Percentiles rank a stretch among this genome's conserved stretches.
phyloP scores from a whole-genome alignment of 2,888 invertebrate genomes.

The Drosophila pseudotakahashii region DNA sequence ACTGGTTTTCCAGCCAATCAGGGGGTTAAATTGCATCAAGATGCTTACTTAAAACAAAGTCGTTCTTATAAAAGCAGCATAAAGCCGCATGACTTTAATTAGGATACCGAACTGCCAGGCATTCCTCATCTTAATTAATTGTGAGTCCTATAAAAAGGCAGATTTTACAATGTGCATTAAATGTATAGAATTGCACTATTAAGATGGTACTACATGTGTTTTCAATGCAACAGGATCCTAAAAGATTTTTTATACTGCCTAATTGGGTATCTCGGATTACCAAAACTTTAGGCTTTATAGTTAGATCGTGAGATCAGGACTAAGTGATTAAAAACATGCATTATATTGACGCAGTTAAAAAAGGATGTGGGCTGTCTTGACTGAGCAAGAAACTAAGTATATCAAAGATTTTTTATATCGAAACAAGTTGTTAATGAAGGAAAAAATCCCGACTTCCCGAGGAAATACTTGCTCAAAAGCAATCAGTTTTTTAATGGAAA shows the following conservation, averaged over 20 bases:
- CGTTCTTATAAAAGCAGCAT: slow-evolving; percentile 12
- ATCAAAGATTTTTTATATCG: not conserved
- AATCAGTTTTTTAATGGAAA: slow-evolving; percentile 41
- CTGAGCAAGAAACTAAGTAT: slow-evolving; percentile 1
- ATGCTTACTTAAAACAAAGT: slow-evolving; percentile 38
- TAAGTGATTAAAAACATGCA: not conserved
- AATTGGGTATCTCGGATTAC: slow-evolving; percentile 9
- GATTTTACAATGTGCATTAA: slow-evolving; percentile 2
- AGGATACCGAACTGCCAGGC: not conserved
- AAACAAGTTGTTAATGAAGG: slow-evolving; percentile 13
- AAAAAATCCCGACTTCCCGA: slow-evolving; percentile 33
- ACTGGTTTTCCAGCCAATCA: slow-evolving; percentile 33
- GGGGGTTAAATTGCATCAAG: slow-evolving; percentile 38
- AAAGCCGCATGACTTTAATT: slow-evolving; percentile 13
- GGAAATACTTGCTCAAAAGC: slow-evolving; percentile 29
- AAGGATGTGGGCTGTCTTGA: slow-evolving; percentile 10
- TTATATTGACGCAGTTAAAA: not conserved
- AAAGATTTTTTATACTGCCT: not conserved
- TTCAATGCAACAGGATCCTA: slow-evolving; percentile 3
- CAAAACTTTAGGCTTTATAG: not conserved
- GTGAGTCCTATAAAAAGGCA: not conserved
- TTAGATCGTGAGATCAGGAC: slow-evolving; percentile 10
- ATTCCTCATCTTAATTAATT: slow-evolving; percentile 26
- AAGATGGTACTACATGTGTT: not conserved
- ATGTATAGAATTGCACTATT: slow-evolving; percentile 2